Evolutionary conservation across 2,113 vertebrate genomes (phyloP).

Genomic region (Chionodraco myersi): DNA sequence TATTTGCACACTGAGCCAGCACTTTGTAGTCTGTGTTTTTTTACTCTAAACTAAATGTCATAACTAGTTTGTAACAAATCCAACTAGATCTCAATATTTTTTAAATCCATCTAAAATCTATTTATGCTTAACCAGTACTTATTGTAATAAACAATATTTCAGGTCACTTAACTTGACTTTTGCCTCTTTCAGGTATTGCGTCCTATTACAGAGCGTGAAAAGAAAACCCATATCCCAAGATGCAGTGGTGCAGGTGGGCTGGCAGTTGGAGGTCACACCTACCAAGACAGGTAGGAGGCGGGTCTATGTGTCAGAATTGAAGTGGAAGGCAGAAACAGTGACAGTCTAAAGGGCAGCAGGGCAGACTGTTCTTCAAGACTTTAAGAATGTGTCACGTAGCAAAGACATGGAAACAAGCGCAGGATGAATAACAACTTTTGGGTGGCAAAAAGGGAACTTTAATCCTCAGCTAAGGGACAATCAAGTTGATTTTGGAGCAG

Average conservation of each 20-base stretch:
- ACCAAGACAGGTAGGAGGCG: slow-evolving; percentile 79
- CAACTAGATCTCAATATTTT: neutral
- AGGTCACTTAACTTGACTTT: slow-evolving; percentile 7
- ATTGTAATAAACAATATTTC: neutral
- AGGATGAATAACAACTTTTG: slow-evolving; percentile 23
- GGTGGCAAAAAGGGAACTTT: slow-evolving; percentile 8
- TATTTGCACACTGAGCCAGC: slow-evolving; percentile 36
- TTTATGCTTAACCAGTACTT: neutral
- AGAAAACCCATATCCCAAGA: slow-evolving; percentile 85
- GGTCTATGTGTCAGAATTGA: slow-evolving; percentile 56
- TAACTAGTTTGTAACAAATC: neutral
- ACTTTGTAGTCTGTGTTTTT: slow-evolving; percentile 11
- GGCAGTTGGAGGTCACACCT: slow-evolving; percentile 76
- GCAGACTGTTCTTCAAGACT: neutral
- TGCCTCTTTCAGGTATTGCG: slow-evolving; percentile 30
- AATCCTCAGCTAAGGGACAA: slow-evolving; percentile 5
- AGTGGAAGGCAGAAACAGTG: slow-evolving; percentile 27
- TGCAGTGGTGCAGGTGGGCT: slow-evolving; percentile 82
- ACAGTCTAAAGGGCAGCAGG: slow-evolving; percentile 66
- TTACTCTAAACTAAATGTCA: neutral
- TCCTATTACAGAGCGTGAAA: slow-evolving; percentile 25
- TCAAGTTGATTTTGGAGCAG: neutral
- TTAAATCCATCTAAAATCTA: neutral
- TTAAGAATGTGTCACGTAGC: neutral
- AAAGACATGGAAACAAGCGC: neutral